These are phyloP conservation scores for Carassius auratus DNA, from an alignment of 2,113 vertebrate genomes.

Conservation along the genomic window DNA sequence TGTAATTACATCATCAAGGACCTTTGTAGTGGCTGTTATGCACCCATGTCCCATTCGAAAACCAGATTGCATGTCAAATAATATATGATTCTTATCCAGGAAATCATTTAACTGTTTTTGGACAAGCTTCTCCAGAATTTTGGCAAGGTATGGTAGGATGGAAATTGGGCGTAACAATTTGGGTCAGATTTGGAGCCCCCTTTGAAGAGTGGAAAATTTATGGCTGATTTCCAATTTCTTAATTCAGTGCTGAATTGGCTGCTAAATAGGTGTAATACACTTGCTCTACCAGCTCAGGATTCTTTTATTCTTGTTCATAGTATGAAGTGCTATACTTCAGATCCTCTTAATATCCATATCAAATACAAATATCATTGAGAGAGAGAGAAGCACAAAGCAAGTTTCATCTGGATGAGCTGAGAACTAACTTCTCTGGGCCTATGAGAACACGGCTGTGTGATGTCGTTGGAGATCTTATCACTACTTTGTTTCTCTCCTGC, in stretches of 20 bases:
- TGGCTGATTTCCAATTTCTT: background rate
- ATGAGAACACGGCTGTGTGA: background rate
- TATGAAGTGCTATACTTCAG: background rate
- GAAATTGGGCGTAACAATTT: too few relatives aligned
- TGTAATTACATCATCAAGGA: too few relatives aligned
- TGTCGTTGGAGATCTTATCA: conserved; percentile 1
- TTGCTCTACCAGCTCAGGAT: background rate
- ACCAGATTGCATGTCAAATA: too few relatives aligned
- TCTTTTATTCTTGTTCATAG: background rate
- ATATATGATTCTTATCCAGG: too few relatives aligned
- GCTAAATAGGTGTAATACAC: background rate
- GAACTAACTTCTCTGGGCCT: background rate
- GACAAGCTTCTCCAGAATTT: too few relatives aligned
- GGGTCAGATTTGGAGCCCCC: too few relatives aligned
- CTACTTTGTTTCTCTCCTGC: background rate
- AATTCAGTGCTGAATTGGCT: background rate
- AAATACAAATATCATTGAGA: background rate
- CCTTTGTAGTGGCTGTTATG: too few relatives aligned
- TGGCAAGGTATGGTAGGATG: too few relatives aligned
- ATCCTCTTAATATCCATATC: background rate
- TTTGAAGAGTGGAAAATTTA: too few relatives aligned
- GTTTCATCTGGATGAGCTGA: conserved; percentile 8
- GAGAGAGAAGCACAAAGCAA: background rate
- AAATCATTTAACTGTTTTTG: too few relatives aligned
- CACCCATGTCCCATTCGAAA: too few relatives aligned